Evolutionary conservation across 2,888 invertebrate genomes (phyloP).

Genomic region (Drosophila borborema): DNA sequence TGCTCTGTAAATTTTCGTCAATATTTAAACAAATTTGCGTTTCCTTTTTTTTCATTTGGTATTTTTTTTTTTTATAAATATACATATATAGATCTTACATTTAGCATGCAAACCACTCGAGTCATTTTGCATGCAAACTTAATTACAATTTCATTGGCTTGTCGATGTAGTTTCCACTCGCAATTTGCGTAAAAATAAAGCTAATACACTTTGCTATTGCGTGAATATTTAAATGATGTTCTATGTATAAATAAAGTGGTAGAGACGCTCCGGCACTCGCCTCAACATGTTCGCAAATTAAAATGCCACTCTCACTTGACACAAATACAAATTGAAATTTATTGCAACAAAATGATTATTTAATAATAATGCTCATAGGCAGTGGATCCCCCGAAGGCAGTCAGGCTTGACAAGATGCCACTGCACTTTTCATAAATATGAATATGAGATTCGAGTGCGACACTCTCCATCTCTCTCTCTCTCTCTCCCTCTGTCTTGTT

Average conservation of each 20-base stretch:
- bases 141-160: constrained; percentile 70
- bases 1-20: constrained; percentile 61
- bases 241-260: constrained; percentile 17
- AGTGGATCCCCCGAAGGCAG: constrained; percentile 18
- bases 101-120: constrained; percentile 59
- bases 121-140: constrained; percentile 73
- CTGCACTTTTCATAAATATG: constrained; percentile 80
- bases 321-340: constrained; percentile 70
- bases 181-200: constrained; percentile 40
- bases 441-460: constrained; percentile 49
- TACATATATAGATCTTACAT: not conserved
- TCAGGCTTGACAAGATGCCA: constrained; percentile 67
- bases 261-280: not conserved
- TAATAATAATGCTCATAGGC: constrained; percentile 62
- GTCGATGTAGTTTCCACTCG: constrained; percentile 39
- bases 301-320: constrained; percentile 71
- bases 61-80: constrained; percentile 6
- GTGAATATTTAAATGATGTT: constrained; percentile 56
- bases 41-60: constrained; percentile 12
- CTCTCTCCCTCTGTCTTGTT: not conserved
- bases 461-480: not conserved
- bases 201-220: constrained; percentile 53
- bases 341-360: constrained; percentile 77
- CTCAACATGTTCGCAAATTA: constrained; percentile 55
- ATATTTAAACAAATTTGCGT: constrained; percentile 65